Conservation (phyloP, 2,113 vertebrate genomes). For the Zootoca vivipara region DNA sequence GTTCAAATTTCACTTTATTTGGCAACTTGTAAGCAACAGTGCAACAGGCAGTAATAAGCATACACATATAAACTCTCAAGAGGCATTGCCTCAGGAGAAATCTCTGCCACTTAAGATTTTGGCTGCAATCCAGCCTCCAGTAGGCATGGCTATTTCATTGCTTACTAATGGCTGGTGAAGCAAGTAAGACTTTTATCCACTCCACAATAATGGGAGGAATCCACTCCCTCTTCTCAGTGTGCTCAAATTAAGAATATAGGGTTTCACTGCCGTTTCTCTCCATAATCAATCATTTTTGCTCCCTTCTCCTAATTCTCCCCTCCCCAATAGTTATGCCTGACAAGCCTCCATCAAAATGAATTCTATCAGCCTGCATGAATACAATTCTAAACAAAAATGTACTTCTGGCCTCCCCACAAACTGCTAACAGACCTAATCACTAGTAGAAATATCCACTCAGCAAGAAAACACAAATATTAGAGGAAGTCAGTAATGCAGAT, state of each 20-base stretch:
- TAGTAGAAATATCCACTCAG: constrained; percentile 22
- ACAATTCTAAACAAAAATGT: constrained; percentile 52
- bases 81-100: constrained; percentile 55
- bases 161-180: not conserved
- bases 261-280: constrained; percentile 7
- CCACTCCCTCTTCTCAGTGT: not conserved
- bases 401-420: constrained; percentile 46
- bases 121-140: not conserved
- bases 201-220: not conserved
- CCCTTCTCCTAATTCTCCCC: not conserved
- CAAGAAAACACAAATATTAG: constrained; percentile 55
- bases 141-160: not conserved
- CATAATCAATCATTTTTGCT: not conserved
- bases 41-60: not conserved
- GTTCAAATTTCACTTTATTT: not conserved
- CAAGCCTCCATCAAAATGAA: not conserved
- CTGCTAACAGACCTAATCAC: not conserved
- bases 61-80: not conserved
- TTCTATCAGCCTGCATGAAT: not conserved
- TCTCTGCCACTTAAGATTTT: constrained; percentile 54
- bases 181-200: not conserved
- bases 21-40: not conserved
- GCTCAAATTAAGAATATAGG: constrained; percentile 37
- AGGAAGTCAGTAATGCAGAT: constrained; percentile 59
- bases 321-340: not conserved